Evolutionary conservation across 2,113 vertebrate species (phyloP).

Genomic region (Coracopsis vasa): DNA sequence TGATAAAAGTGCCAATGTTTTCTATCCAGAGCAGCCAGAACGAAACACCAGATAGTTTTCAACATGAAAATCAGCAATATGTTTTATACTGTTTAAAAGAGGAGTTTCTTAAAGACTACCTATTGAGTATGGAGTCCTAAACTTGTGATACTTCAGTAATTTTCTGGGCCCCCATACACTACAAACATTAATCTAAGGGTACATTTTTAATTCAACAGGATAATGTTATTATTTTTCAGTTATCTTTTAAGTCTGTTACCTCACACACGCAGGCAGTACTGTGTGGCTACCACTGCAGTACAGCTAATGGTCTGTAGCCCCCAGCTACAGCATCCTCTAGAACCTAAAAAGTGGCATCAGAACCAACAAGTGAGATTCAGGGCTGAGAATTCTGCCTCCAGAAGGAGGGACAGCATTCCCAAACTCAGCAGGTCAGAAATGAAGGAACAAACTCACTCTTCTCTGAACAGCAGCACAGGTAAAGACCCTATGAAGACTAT

Average conservation of each 20-base stretch:
- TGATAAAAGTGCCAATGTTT: neutral
- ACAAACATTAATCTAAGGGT: neutral
- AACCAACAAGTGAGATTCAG: neutral
- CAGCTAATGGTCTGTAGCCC: neutral
- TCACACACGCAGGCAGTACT: neutral
- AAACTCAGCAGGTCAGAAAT: neutral
- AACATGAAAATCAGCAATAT: neutral
- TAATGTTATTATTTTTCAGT: neutral
- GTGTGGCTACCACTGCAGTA: fast-evolving
- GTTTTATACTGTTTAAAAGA: neutral
- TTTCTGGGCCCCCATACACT: neutral
- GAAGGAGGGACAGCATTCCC: neutral
- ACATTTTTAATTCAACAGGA: neutral
- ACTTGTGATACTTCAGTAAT: neutral
- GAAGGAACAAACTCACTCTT: neutral
- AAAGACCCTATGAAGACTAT: neutral
- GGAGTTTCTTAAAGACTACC: neutral
- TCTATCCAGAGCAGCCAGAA: neutral
- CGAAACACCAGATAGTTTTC: neutral
- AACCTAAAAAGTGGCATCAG: neutral
- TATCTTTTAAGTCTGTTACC: neutral
- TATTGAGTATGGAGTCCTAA: neutral
- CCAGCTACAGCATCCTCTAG: neutral
- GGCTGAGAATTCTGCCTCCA: neutral
- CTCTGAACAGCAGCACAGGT: neutral